Evolutionary conservation across 1,140 invertebrate genomes (phyloP), one percentile per base, ranked within the genome.

Genomic region (Trichomalopsis sarcophagae): DNA sequence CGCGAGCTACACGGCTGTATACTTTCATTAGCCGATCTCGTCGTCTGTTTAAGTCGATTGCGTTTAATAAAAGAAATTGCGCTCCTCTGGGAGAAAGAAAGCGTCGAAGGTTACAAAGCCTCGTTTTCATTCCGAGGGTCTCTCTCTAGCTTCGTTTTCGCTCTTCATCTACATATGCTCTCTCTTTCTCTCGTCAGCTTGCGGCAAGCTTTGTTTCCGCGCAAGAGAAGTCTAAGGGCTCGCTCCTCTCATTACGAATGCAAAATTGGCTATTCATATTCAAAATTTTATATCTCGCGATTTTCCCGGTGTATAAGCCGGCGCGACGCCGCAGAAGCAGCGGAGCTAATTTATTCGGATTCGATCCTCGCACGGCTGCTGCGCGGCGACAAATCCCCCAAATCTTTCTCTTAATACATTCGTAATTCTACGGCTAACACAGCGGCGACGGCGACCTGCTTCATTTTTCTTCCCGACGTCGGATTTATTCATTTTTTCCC

Each of bases 261-360:
- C 95, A 96, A 96, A 96, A 96, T 95, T 95, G 95, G 94, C 95
- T 95, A 96, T 96, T 96, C 96, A 96, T 96, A 96, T 96, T 96
- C 96, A 96, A 96, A 96, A 96, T 96, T 96, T 96, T 96, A 96
- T 96, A 96, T 96, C 95, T 95, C 95, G 66, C 84, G 84, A 78
- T 82, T 81, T 71, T 50, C 66, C 68, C 10, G 62, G 30, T 73
- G 55, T n/a, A n/a, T n/a, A 62, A 62, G 55, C 55, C 55, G 5
- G 17, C 55, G 55, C 14, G 5, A 21, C 47, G 68, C 50, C 27
- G 27, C 27, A 27, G 69, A 74, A 36, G 76, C 84, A 77, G 87
- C 1, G 86, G 81, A 88, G 90, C 92, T 94, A 94, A 94, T 94
- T 94, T 94, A 94, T 94, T 94, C 93, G 87, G 85, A 88, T 92